Percentiles rank a stretch among this genome's conserved stretches.
phyloP scores from a whole-genome alignment of 2,888 invertebrate genomes.

The Erebia epiphron region DNA sequence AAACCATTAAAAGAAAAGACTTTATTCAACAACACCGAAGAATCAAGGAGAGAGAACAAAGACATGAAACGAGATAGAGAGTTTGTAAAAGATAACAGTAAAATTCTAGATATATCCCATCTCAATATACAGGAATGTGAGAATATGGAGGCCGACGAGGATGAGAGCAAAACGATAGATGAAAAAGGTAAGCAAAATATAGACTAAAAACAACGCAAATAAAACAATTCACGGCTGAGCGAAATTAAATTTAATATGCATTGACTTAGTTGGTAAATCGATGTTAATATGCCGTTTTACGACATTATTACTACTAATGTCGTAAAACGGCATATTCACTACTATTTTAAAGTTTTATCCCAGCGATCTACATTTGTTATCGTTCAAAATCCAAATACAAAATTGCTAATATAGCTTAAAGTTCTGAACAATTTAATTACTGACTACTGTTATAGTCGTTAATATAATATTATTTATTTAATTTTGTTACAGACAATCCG shows the following conservation, averaged over 20 bases:
- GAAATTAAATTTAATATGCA: too few relatives aligned
- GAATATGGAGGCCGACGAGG: constrained; percentile 39
- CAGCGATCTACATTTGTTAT: too few relatives aligned
- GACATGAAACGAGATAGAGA: constrained; percentile 34
- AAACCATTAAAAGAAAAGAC: constrained; percentile 62
- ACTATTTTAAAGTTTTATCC: too few relatives aligned
- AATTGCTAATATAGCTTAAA: too few relatives aligned
- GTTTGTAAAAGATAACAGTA: constrained; percentile 41
- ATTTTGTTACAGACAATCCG: constrained; percentile 59
- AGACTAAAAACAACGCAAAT: background rate
- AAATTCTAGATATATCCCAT: constrained; percentile 47
- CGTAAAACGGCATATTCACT: too few relatives aligned
- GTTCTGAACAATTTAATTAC: too few relatives aligned
- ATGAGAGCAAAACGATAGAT: constrained; percentile 29
- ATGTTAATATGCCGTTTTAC: too few relatives aligned
- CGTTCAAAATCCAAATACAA: too few relatives aligned
- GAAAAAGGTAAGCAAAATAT: background rate
- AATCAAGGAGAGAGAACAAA: constrained; percentile 38
- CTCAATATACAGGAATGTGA: constrained; percentile 50
- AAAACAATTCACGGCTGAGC: too few relatives aligned
- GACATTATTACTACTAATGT: too few relatives aligned
- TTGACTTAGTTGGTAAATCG: too few relatives aligned
- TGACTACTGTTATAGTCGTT: too few relatives aligned
- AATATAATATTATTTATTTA: background rate
- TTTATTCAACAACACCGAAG: constrained; percentile 42